Evolutionary conservation across 2,113 vertebrate species (phyloP), one percentile per base, ranked within the genome.

Genomic region (Mystacornis crossleyi): DNA sequence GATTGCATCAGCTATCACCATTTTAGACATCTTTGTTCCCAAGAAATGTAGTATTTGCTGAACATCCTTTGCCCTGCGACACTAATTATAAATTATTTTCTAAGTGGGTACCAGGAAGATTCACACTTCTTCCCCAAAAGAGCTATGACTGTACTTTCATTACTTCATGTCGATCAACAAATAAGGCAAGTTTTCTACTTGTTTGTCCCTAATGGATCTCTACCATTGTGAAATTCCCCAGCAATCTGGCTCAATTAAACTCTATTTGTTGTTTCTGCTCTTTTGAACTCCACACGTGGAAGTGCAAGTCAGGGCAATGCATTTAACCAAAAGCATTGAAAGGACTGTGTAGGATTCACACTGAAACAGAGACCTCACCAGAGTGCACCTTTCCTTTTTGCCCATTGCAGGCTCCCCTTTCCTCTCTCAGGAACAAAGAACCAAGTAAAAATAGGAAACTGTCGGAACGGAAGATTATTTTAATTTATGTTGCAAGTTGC

Each of bases 401-500:
- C 23, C 47, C n/a, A 33, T 2, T 65, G 33, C 67, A 83, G 51
- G 72, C 51, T 93, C 15, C 42, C 47, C 12, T 8, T 19, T 92
- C 58, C 43, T 88, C 53, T 57, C 79, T 47, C 28, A 89, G 50
- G 57, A 94, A 64, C 54, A 75, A 88, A 74, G 58, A 82, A 67
- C 19, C 29, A 70, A 67, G 40, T 50, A 43, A 65, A 86, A 93
- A 84, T 34, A 84, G 31, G 38, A 85, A 94, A 57, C 36, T 83
- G 17, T 69, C 8, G 3, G 26, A 80, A 86, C 3, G 1, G 55
- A 66, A 66, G 38, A 67, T 78, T 71, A 77, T 77, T 97, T 90
- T 73, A 81, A 88, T 82, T 82, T 69, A 72, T 65, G 36, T 91
- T 95, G 55, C 60, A 91, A 95, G 74, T 50, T 95, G 45, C 88